phyloP scores from a whole-genome alignment of 1,140 invertebrate genomes.

The Acromyrmex echinatior region DNA sequence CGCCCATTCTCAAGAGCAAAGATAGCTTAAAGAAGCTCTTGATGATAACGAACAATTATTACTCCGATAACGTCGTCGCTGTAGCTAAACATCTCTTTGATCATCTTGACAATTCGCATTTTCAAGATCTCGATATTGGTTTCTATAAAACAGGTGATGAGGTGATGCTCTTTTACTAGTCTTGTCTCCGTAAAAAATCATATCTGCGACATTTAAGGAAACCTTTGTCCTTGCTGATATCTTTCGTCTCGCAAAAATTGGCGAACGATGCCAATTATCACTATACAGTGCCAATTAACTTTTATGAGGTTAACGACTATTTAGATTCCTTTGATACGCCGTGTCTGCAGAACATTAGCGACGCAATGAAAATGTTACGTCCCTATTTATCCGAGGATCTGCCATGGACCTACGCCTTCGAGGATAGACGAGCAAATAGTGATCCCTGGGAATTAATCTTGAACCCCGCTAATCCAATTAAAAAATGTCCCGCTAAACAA shows the following conservation, averaged over 20 bases:
- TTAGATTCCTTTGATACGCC: constrained; percentile 46
- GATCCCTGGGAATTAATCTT: constrained; percentile 47
- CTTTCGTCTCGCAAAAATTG: constrained; percentile 52
- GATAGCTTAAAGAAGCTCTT: not conserved
- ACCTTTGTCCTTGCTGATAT: constrained; percentile 34
- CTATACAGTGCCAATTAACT: not conserved
- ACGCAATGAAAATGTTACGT: constrained; percentile 35
- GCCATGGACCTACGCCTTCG: constrained; percentile 56
- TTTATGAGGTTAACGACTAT: constrained; percentile 1
- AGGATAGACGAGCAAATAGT: not conserved
- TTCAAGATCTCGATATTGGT: constrained; percentile 35
- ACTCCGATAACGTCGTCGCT: constrained; percentile 2
- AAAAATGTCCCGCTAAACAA: constrained; percentile 20
- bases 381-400: constrained; percentile 19
- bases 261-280: not conserved
- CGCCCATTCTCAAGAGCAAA: not conserved
- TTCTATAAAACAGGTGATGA: constrained; percentile 49
- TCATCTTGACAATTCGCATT: constrained; percentile 10
- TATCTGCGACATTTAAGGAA: constrained; percentile 7
- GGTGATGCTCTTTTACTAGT: constrained; percentile 14
- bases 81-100: constrained; percentile 30
- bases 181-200: not conserved
- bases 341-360: constrained; percentile 23
- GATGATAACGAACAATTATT: constrained; percentile 18
- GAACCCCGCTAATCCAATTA: constrained; percentile 18